Conservation (phyloP, 2,797 vertebrate species). For the Ammospiza maritima region DNA sequence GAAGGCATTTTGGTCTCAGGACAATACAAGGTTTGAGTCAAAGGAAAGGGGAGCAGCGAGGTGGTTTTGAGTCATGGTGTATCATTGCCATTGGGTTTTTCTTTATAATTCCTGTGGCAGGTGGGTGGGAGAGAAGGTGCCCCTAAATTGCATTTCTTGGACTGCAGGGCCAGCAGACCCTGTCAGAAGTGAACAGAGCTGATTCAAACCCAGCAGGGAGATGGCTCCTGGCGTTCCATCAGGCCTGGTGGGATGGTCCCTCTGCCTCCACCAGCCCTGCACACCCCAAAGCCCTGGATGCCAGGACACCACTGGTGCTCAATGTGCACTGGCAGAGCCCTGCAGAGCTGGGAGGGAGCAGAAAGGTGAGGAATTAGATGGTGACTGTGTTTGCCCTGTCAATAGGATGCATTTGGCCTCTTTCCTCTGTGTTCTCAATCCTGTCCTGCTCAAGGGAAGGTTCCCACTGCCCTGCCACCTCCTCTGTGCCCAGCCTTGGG, state of each 20-base stretch:
- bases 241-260: background rate
- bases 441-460: background rate
- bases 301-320: rapidly evolving
- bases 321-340: background rate
- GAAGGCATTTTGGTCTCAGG: background rate
- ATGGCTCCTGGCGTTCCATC: background rate
- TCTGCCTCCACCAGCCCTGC: background rate
- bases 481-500: background rate
- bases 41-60: background rate
- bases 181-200: background rate
- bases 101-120: background rate
- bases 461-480: background rate
- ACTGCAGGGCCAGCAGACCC: background rate
- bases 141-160: background rate
- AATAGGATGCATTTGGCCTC: rapidly evolving
- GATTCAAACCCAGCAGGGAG: background rate
- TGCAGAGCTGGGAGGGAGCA: background rate
- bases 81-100: background rate
- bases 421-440: background rate
- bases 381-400: rapidly evolving
- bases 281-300: rapidly evolving
- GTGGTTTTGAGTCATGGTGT: background rate
- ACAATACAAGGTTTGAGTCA: background rate
- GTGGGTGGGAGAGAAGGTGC: background rate
- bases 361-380: background rate